These are phyloP conservation scores for Tympanuchus pallidicinctus DNA, from an alignment of 2,113 vertebrate species.

Conservation along the genomic window DNA sequence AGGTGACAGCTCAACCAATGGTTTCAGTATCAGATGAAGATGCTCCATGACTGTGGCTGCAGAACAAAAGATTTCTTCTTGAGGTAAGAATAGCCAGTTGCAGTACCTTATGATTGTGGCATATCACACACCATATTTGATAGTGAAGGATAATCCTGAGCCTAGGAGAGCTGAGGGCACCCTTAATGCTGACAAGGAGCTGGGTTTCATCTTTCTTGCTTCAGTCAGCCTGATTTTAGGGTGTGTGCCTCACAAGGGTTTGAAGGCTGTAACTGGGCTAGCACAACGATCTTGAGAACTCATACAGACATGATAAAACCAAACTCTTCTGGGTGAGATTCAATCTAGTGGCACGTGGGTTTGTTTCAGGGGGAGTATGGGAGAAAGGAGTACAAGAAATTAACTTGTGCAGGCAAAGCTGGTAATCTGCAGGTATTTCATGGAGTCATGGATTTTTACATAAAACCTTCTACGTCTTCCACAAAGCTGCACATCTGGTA, in stretches of 20 bases:
- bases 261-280: background rate
- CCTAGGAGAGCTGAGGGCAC: background rate
- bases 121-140: background rate
- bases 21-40: slow-evolving; percentile 83
- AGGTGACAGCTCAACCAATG: slow-evolving; percentile 82
- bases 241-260: background rate
- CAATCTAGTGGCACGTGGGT: background rate
- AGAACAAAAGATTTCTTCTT: background rate
- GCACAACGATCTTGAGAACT: background rate
- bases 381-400: background rate
- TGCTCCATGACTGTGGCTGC: slow-evolving; percentile 87
- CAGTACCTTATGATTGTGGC: background rate
- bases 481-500: background rate
- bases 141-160: background rate
- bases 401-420: background rate
- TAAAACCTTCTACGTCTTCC: background rate
- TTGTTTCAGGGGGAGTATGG: background rate
- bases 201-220: background rate
- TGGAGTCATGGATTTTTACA: background rate
- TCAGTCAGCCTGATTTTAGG: background rate
- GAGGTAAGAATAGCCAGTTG: background rate
- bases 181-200: background rate
- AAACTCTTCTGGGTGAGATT: background rate
- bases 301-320: background rate
- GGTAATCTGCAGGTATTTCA: background rate